A percentile compares a stretch with the other conserved stretches of the same genome.
Conservation (phyloP, 2,113 vertebrate genomes). For the Andinoacara biseriatus region DNA sequence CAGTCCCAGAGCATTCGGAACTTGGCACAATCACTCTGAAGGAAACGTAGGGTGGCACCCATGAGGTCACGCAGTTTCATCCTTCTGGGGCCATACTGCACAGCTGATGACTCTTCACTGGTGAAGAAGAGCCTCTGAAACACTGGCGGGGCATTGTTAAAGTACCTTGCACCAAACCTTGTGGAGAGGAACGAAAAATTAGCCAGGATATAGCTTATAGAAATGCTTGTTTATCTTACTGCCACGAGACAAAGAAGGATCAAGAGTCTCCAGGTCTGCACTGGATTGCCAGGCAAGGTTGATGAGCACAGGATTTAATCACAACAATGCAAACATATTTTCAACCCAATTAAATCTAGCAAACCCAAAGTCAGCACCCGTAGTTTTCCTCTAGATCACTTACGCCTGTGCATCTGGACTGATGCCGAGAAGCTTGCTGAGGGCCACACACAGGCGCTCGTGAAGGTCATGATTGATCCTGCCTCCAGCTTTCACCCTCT, state of each 20-base stretch:
- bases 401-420: constrained; percentile 91
- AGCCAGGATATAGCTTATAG: neutral
- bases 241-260: neutral
- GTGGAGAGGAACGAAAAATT: neutral
- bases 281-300: neutral
- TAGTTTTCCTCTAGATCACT: constrained; percentile 70
- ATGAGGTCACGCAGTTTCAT: constrained; percentile 98
- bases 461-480: constrained; percentile 92
- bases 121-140: constrained; percentile 97
- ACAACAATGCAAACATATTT: neutral
- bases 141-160: constrained; percentile 88
- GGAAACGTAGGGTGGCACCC: constrained; percentile 92
- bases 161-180: constrained; percentile 94
- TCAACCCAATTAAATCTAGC: no score
- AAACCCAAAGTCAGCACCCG: neutral
- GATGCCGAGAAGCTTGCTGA: constrained; percentile 89
- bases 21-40: constrained; percentile 86
- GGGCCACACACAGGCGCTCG: constrained; percentile 93
- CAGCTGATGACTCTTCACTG: constrained; percentile 88
- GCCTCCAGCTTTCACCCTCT: constrained; percentile 84
- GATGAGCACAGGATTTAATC: neutral
- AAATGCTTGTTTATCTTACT: neutral
- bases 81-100: constrained; percentile 90
- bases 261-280: neutral
- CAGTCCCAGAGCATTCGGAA: constrained; percentile 95